These are phyloP conservation scores for Drosophila yooni DNA, from an alignment of 2,888 invertebrate species.

Conservation along the genomic window DNA sequence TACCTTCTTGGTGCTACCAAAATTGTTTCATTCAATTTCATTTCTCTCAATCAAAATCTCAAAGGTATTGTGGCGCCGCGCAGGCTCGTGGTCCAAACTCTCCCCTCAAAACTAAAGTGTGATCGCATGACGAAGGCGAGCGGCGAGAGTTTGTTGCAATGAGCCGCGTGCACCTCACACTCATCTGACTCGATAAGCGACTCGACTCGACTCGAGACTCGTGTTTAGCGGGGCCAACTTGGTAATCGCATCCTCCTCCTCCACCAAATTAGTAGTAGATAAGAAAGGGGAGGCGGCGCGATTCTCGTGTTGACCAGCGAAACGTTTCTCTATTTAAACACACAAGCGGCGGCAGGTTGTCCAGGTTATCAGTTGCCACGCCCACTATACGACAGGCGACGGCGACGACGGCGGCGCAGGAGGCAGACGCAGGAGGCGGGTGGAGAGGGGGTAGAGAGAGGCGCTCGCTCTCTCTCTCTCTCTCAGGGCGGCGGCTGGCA, in stretches of 20 bases:
- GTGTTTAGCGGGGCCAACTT: slow-evolving; percentile 47
- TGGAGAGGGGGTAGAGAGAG: slow-evolving; percentile 2
- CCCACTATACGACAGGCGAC: slow-evolving; percentile 60
- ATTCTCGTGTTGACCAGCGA: slow-evolving; percentile 45
- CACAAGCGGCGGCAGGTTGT: slow-evolving; percentile 64
- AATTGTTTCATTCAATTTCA: slow-evolving; percentile 77
- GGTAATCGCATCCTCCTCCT: slow-evolving; percentile 55
- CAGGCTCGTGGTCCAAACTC: slow-evolving; percentile 79
- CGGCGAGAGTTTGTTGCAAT: slow-evolving; percentile 76
- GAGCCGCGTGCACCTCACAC: slow-evolving; percentile 74
- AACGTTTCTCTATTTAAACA: slow-evolving; percentile 30
- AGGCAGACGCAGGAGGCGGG: slow-evolving; percentile 41
- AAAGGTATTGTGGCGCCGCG: slow-evolving; percentile 71
- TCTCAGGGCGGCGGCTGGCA: slow-evolving; percentile 33
- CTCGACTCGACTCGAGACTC: slow-evolving; percentile 41
- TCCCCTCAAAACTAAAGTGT: slow-evolving; percentile 52
- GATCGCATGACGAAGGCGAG: slow-evolving; percentile 75
- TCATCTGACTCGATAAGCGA: slow-evolving; percentile 55
- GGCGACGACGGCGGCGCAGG: slow-evolving; percentile 73
- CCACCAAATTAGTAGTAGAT: slow-evolving; percentile 17
- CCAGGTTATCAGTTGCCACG: slow-evolving; percentile 70
- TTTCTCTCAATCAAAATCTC: slow-evolving; percentile 80
- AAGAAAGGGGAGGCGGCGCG: slow-evolving; percentile 37
- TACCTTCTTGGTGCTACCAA: slow-evolving; percentile 80
- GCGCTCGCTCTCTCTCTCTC: background rate